Base-by-base conservation (phyloP, 2,888 invertebrate genomes). In the Scaptomyza polygonia region DNA sequence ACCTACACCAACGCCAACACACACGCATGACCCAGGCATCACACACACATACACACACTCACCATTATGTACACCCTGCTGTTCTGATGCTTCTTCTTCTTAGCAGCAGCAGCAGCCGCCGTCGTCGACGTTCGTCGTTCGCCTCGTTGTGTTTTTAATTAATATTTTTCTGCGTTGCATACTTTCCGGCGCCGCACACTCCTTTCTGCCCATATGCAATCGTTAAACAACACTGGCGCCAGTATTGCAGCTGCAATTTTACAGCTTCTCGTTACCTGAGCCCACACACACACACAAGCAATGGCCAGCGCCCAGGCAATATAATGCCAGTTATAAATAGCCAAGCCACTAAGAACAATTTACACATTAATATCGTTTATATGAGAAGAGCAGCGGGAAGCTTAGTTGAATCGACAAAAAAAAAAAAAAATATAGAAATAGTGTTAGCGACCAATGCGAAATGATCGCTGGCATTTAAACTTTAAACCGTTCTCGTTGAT, bases 111-210 rank as follows among this genome's bases (percentile, higher is more conserved):
- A 3, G 21, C 21, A 21, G 21, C n/a, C 14, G 36, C 36, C 5
- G 36, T 14, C 40, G 18, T 34, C 43, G 16, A 27, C 36, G 18
- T 48, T 42, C 39, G 21, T 61, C 53, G 62, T 42, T 30, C 59
- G 45, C 25, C 49, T 59, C 54, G 58, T 64, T 75, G 61, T 66
- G 62, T 66, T 81, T 81, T 77, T 84, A 79, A 79, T 79, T 79
- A 79, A 79, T 85, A 79, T 81, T 81, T 79, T 79, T 81, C 71
- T 73, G 65, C 73, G 65, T 71, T 66, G 73, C 81, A 70, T 77
- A 63, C 59, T 65, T 59, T 39, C 21, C 43, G 9, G 44, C 42
- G 30, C 42, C 21, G 32, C 32, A 9, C 30, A n/a, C 32, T 48
- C 48, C 48, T 21, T 21, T 48, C 25, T n/a, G 25, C 34, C 56